Conservation (phyloP, 2,797 vertebrate species). For the Hipposideros larvatus region DNA sequence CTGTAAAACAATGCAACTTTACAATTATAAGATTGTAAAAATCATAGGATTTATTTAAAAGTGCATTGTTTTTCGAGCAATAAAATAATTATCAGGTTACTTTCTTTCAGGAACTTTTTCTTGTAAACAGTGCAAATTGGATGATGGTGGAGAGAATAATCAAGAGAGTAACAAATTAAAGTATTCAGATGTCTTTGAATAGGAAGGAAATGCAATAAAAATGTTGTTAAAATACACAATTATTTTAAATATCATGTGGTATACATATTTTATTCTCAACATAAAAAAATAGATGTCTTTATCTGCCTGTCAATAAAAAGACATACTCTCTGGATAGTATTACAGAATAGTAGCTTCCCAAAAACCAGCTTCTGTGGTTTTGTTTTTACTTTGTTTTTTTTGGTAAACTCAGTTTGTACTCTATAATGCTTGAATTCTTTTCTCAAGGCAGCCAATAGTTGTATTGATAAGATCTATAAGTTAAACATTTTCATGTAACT, state of each 20-base stretch:
- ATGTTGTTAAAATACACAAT: background rate
- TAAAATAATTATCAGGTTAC: background rate
- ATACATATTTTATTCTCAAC: background rate
- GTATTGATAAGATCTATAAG: conserved; percentile 54
- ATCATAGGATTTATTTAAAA: background rate
- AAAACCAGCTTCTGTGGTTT: background rate
- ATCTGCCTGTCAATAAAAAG: background rate
- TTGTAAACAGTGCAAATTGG: background rate
- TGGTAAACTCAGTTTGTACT: conserved; percentile 39
- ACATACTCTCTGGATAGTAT: background rate
- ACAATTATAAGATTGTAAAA: background rate
- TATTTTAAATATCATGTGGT: background rate
- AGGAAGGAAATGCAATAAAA: background rate
- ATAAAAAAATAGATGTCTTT: background rate
- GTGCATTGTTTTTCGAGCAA: background rate
- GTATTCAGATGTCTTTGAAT: background rate
- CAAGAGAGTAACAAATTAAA: background rate
- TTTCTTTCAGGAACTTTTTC: background rate
- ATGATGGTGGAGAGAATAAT: background rate
- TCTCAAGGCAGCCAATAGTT: conserved; percentile 43
- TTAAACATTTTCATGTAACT: conserved; percentile 48
- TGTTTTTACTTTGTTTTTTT: background rate
- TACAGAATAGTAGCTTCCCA: background rate
- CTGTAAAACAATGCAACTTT: background rate
- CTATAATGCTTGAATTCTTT: conserved; percentile 59